Conservation (phyloP, 2,113 vertebrate species). For the Emberiza fucata region DNA sequence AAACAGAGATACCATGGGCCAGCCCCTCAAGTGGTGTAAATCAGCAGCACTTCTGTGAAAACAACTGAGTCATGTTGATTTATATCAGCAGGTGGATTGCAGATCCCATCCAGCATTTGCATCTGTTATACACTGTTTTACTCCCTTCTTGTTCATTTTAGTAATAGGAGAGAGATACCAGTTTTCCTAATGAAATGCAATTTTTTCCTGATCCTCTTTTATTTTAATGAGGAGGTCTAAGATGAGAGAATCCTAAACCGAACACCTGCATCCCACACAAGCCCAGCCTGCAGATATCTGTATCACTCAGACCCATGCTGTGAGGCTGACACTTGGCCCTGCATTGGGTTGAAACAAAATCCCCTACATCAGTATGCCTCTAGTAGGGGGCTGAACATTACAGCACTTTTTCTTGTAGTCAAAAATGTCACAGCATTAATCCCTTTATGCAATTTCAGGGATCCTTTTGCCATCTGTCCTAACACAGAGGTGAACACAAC, state of each 20-base stretch:
- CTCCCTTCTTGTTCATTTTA: background rate
- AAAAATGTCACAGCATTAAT: background rate
- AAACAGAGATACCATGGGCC: background rate
- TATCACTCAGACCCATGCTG: background rate
- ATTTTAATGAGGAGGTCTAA: background rate
- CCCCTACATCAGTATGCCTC: background rate
- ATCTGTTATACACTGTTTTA: background rate
- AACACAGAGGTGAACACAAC: background rate
- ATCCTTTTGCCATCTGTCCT: background rate
- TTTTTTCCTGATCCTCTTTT: background rate
- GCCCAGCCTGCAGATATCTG: background rate
- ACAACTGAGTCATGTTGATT: background rate
- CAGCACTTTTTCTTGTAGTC: background rate
- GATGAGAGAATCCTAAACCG: background rate
- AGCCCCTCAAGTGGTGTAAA: background rate
- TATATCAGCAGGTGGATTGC: background rate
- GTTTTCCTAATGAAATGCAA: background rate
- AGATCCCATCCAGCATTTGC: background rate
- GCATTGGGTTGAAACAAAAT: background rate
- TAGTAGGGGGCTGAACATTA: background rate
- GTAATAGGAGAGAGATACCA: background rate
- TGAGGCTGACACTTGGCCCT: background rate
- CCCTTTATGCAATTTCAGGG: background rate
- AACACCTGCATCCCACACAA: background rate
- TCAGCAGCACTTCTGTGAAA: background rate